Conservation (phyloP, 2,113 vertebrate species). For the Aythya baeri region DNA sequence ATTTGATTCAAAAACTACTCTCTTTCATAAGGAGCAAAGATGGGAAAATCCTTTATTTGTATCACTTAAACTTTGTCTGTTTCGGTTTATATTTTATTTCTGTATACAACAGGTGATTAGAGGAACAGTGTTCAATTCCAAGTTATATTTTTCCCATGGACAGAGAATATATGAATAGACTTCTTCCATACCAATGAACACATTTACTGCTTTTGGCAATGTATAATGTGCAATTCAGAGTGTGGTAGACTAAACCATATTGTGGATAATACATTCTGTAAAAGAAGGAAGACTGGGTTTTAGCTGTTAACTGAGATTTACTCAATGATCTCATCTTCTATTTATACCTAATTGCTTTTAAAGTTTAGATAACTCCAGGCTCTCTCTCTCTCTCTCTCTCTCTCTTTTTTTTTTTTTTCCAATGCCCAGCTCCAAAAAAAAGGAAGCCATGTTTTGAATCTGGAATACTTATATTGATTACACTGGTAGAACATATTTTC, state of each 20-base stretch:
- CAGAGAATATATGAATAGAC: neutral
- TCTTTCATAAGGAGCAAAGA: neutral
- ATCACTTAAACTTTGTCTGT: neutral
- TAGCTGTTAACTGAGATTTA: neutral
- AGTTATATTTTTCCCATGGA: neutral
- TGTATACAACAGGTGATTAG: neutral
- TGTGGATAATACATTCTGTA: neutral
- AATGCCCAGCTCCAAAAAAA: neutral
- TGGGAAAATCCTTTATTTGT: neutral
- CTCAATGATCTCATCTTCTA: neutral
- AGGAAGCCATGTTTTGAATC: neutral
- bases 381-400: too few relatives aligned
- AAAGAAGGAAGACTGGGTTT: neutral
- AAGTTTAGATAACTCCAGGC: neutral
- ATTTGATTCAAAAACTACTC: neutral
- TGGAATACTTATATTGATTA: neutral
- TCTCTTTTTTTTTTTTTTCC: neutral
- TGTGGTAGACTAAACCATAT: neutral
- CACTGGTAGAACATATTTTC: neutral
- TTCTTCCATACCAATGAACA: neutral
- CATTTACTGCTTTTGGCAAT: neutral
- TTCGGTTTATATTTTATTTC: neutral
- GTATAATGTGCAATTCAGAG: neutral
- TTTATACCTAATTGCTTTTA: neutral
- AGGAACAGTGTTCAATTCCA: neutral